These are phyloP conservation scores for Trematomus bernacchii DNA, from an alignment of 2,797 vertebrate genomes.

Conservation along the genomic window DNA sequence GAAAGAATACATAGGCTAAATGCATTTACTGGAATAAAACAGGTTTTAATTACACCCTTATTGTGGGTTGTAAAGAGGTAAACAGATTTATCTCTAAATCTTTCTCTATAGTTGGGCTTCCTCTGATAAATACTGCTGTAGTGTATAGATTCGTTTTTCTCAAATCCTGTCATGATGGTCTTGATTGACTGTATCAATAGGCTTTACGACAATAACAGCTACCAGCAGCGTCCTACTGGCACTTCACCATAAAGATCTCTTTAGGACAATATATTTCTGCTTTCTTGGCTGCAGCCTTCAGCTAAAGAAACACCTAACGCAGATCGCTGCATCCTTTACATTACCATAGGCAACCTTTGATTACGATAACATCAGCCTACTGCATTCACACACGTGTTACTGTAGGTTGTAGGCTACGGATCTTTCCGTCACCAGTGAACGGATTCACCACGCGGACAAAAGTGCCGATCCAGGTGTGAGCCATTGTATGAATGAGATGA, in stretches of 20 bases:
- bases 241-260: conserved; percentile 17
- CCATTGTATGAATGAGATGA: not conserved
- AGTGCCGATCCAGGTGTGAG: conserved; percentile 22
- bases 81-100: not conserved
- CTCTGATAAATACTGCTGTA: not conserved
- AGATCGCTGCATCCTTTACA: conserved; percentile 1
- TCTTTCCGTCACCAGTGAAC: conserved; percentile 33
- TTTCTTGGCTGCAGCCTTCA: conserved; percentile 18
- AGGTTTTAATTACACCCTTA: not conserved
- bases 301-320: conserved; percentile 5
- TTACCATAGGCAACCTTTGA: not conserved
- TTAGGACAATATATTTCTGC: conserved; percentile 4
- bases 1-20: not conserved
- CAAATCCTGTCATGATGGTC: not conserved
- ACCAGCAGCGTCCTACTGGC: conserved; percentile 4
- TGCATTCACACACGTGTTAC: conserved; percentile 56
- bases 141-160: not conserved
- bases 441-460: not conserved
- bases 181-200: conserved; percentile 5
- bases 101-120: not conserved
- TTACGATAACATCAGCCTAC: not conserved
- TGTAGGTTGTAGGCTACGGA: not conserved
- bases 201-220: conserved; percentile 6
- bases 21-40: not conserved
- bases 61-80: not conserved